phyloP scores from a whole-genome alignment of 2,113 vertebrate genomes.

The Poeciliopsis turrubarensis region DNA sequence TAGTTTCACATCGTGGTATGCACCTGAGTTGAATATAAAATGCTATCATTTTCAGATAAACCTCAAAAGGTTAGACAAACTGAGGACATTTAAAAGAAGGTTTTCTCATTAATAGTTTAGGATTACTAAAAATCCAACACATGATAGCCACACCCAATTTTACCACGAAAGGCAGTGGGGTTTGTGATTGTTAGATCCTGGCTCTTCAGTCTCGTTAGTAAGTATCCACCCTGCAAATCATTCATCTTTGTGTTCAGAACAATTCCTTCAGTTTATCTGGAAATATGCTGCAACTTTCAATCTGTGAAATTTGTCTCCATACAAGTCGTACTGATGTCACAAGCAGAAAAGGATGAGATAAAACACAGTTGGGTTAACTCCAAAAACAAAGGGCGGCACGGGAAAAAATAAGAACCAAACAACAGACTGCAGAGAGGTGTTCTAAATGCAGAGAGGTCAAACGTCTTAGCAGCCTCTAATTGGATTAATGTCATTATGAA shows the following conservation, averaged over 20 bases:
- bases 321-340: constrained; percentile 7
- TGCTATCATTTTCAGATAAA: neutral
- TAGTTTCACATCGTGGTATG: too few relatives aligned
- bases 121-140: neutral
- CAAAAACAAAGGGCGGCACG: constrained; percentile 37
- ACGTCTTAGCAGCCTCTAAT: constrained; percentile 58
- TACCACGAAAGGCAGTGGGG: constrained; percentile 16
- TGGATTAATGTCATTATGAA: constrained; percentile 71
- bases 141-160: constrained; percentile 52
- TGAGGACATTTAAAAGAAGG: neutral
- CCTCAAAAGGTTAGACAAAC: neutral
- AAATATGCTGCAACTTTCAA: constrained; percentile 16
- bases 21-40: neutral
- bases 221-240: constrained; percentile 47
- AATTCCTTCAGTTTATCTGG: constrained; percentile 40
- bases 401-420: neutral
- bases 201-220: constrained; percentile 55
- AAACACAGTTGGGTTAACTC: constrained; percentile 28
- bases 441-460: constrained; percentile 62
- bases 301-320: neutral
- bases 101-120: constrained; percentile 32
- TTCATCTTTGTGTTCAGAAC: constrained; percentile 47
- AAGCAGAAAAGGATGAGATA: neutral
- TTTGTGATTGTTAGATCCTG: constrained; percentile 40
- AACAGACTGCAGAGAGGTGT: constrained; percentile 39